Evolutionary conservation across 2,888 invertebrate genomes (phyloP), one percentile per base, ranked within the genome.

Genomic region (Thysanoteuthis rhombus): DNA sequence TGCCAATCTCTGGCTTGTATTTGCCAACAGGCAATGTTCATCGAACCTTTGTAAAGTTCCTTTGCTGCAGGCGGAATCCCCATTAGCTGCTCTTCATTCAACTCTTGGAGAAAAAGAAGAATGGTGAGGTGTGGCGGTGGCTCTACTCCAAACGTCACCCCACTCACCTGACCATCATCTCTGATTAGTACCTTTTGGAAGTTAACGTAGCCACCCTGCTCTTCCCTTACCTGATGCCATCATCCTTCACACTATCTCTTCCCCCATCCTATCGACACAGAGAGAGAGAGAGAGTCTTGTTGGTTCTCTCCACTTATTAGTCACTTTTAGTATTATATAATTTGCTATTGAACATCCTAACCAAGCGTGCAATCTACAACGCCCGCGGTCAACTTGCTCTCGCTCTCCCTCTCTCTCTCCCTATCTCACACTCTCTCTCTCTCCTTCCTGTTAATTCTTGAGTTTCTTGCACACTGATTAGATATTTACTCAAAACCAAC

Each of bases 21-120:
- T 75, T 75, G 75, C 75, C 75, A 75, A 75, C 75, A 75, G 75
- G 75, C 75, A 75, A 75, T 75, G n/a, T 75, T 75, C 75, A 75
- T 75, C 36, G 75, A 75, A 75, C n/a, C 75, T 75, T 75, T 75
- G 75, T 75, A n/a, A n/a, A 75, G 75, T 75, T 75, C n/a, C 75
- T 25, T 36, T 36, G 75, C 75, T 75, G n/a, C n/a, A 75, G 75
- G 75, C 75, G 36, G 75, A 75, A 36, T 75, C 75, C 75, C 75
- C 75, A 75, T 75, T 75, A 75, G 75, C 75, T 36, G 75, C 75
- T 75, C 47, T 75, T 75, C 75, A 75, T 75, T 75, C n/a, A 75
- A n/a, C n/a, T n/a, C 75, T 75, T 75, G 75, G 58, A 58, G 58
- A 58, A 58, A 10, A 45, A 45, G 45, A 52, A 52, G 22, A 52